Conservation (phyloP, 2,888 invertebrate genomes). For the Amphimallon solstitiale region DNA sequence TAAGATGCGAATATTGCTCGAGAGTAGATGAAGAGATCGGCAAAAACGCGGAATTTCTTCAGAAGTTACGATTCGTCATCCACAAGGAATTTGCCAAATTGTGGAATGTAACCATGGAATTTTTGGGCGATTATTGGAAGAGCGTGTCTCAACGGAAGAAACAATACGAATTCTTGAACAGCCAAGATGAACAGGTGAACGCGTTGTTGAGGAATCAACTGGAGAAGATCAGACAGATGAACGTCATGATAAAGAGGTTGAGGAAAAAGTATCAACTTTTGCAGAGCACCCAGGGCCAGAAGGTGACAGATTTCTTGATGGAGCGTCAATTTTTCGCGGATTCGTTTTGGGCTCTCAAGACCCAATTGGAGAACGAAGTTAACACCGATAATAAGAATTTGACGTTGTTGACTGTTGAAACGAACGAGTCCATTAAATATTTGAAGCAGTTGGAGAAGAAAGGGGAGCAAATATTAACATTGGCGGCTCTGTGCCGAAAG, state of each 20-base stretch:
- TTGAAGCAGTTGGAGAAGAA: constrained; percentile 68
- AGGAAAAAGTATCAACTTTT: constrained; percentile 47
- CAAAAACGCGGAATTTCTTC: constrained; percentile 51
- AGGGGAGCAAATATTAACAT: constrained; percentile 69
- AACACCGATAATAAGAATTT: constrained; percentile 67
- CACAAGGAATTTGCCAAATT: constrained; percentile 50
- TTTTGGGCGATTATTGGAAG: constrained; percentile 44
- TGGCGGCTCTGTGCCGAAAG: constrained; percentile 73
- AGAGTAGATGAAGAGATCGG: constrained; percentile 56
- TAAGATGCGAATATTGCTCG: constrained; percentile 56
- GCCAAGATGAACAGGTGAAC: constrained; percentile 52
- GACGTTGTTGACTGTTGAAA: constrained; percentile 70
- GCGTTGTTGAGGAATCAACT: constrained; percentile 31
- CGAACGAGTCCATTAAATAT: constrained; percentile 68
- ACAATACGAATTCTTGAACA: constrained; percentile 50
- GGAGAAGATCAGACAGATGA: constrained; percentile 36
- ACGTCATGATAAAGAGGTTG: constrained; percentile 49
- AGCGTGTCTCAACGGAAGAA: constrained; percentile 46
- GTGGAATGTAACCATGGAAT: constrained; percentile 51
- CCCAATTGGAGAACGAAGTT: constrained; percentile 63
- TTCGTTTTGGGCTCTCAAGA: constrained; percentile 41
- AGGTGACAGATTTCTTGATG: constrained; percentile 49
- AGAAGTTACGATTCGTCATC: constrained; percentile 50
- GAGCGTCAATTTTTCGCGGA: constrained; percentile 60
- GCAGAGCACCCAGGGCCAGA: constrained; percentile 40